Evolutionary conservation across 2,888 invertebrate genomes (phyloP), one percentile per base, ranked within the genome.

Genomic region (Hanleya hanleyi): DNA sequence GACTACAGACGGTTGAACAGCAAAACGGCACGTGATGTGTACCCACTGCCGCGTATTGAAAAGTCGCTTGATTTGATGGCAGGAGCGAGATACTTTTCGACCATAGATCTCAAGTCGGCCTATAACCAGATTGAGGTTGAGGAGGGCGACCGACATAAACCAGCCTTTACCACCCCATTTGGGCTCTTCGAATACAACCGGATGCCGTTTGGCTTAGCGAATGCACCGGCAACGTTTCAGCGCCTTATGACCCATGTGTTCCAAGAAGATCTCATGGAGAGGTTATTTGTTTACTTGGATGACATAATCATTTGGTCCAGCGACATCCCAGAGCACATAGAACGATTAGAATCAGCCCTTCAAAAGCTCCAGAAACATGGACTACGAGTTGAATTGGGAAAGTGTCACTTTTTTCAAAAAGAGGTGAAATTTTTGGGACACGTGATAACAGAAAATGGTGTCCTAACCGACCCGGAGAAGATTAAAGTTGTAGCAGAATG

Each of bases 31-130:
- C n/a, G n/a, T n/a, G n/a, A n/a, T n/a, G n/a, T n/a, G n/a, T n/a
- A n/a, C n/a, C n/a, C n/a, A n/a, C n/a, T n/a, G n/a, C n/a, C n/a
- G n/a, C n/a, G n/a, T n/a, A n/a, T n/a, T n/a, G 75, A 76, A 36
- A 76, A 78, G 65, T 71, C 76, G n/a, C 72, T 78, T 32, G 75
- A 80, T 67, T 71, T 62, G 9, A 65, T 80, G 62, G 32, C 35
- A 37, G 67, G 68, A 26, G 35, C 73, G 1, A 62, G 65, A 35
- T 51, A 51, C 35, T 78, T 75, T 62, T 51, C 62, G 4, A 77
- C 77, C 1, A 68, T 78, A 35, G 70, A 79, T 49, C 67, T 78
- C 7, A 51, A 51, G 22, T n/a, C n/a, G 12, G 51, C 51, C 22
- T 51, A 51, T 22, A 9, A 51, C 22, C 72, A 74, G 35, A 64